phyloP scores from a whole-genome alignment of 2,113 vertebrate genomes.

The Pluvialis apricaria region DNA sequence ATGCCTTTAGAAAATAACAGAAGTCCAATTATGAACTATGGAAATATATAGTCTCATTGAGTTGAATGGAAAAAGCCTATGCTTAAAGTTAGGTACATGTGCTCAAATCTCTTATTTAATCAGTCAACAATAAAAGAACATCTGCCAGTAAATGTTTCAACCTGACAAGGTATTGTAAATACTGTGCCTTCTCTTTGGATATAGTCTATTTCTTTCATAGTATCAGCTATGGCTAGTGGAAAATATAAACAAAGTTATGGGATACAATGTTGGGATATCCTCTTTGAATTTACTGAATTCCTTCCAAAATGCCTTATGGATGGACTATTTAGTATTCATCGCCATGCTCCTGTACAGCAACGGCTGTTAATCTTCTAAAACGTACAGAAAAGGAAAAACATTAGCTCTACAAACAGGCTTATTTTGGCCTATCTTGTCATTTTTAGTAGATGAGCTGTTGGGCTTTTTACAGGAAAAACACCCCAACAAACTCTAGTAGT shows the following conservation, averaged over 20 bases:
- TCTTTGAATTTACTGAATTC: conserved; percentile 16
- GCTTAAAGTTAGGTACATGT: neutral
- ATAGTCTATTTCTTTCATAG: neutral
- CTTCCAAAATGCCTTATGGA: conserved; percentile 39
- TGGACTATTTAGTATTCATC: conserved; percentile 38
- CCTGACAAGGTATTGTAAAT: neutral
- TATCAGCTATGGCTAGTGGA: neutral
- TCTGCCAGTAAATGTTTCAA: neutral
- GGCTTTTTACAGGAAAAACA: neutral
- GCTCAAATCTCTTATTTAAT: neutral
- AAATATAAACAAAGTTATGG: neutral
- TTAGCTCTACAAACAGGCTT: neutral
- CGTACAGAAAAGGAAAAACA: neutral
- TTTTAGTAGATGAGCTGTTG: neutral
- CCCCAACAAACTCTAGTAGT: neutral
- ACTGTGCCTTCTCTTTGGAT: neutral
- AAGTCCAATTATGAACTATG: neutral
- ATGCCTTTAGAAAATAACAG: neutral
- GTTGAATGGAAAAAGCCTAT: neutral
- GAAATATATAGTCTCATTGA: neutral
- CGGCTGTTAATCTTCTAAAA: conserved; percentile 50
- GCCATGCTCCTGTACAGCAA: conserved; percentile 4
- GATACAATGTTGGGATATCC: neutral
- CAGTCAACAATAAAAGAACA: neutral
- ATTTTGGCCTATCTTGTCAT: neutral